Evolutionary conservation across 2,888 invertebrate species (phyloP).

Genomic region (Oegoconia quadripuncta): DNA sequence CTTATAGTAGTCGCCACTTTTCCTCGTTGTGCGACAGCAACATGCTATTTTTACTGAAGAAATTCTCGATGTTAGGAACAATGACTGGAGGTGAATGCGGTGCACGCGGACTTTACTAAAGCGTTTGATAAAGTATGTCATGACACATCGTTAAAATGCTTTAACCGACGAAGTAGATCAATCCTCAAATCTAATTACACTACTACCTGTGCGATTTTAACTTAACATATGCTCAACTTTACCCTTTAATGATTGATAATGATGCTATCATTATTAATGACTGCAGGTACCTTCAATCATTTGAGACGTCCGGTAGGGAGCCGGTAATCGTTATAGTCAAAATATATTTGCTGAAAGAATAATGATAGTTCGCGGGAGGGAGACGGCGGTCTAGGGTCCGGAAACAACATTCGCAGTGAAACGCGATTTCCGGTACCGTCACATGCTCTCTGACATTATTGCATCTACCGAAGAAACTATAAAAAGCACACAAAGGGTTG

Average conservation of each 20-base stretch:
- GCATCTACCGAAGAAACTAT: slow-evolving; percentile 22
- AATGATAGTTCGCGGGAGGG: slow-evolving; percentile 63
- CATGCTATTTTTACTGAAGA: too few relatives aligned
- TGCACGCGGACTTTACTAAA: too few relatives aligned
- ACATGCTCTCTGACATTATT: slow-evolving; percentile 38
- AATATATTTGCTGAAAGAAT: slow-evolving; percentile 75
- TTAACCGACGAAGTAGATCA: too few relatives aligned
- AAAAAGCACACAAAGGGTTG: slow-evolving; percentile 23
- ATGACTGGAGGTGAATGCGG: too few relatives aligned
- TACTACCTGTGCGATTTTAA: slow-evolving; percentile 2
- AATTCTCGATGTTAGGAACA: too few relatives aligned
- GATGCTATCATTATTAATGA: slow-evolving; percentile 51
- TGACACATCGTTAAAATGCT: too few relatives aligned
- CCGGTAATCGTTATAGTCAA: slow-evolving; percentile 65
- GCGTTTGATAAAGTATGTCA: too few relatives aligned
- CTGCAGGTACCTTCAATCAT: slow-evolving; percentile 34
- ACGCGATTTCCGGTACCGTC: slow-evolving; percentile 59
- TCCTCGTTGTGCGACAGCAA: too few relatives aligned
- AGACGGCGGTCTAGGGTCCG: slow-evolving; percentile 42
- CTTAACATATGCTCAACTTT: slow-evolving; percentile 38
- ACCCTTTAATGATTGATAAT: slow-evolving; percentile 62
- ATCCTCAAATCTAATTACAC: not conserved
- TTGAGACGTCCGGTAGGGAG: slow-evolving; percentile 39
- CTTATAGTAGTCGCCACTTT: too few relatives aligned
- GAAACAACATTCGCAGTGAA: slow-evolving; percentile 63